A percentile compares a stretch with the other conserved stretches of the same genome.
These are phyloP conservation scores for Propithecus coquereli DNA, from an alignment of 2,113 vertebrate genomes.

Conservation along the genomic window DNA sequence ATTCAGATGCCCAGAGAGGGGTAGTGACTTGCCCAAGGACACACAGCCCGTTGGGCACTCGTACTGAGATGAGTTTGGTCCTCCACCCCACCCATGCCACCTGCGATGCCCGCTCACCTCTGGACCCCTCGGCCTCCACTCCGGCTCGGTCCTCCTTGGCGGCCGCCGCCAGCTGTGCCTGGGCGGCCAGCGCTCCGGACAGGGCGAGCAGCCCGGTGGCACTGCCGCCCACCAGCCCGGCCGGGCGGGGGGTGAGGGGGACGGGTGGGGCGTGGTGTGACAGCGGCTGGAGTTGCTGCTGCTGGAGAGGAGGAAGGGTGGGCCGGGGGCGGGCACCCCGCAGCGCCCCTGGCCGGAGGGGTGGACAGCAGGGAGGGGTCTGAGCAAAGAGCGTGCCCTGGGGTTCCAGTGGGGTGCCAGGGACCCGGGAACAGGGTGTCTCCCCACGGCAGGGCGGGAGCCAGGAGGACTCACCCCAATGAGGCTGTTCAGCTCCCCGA, in stretches of 20 bases:
- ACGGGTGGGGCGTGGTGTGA: conserved; percentile 89
- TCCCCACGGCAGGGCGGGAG: too few relatives aligned
- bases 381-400: not conserved
- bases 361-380: not conserved
- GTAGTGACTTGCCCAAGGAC: not conserved
- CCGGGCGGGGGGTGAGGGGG: conserved; percentile 88
- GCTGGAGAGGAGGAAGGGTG: conserved; percentile 84
- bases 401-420: too few relatives aligned
- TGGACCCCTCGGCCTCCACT: conserved; percentile 84
- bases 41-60: not conserved
- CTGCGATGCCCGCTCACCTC: conserved; percentile 81
- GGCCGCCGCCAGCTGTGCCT: conserved; percentile 83
- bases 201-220: conserved; percentile 84
- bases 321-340: not conserved
- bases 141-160: conserved; percentile 89
- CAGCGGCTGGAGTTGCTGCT: conserved; percentile 97
- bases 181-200: conserved; percentile 86
- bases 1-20: not conserved
- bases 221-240: conserved; percentile 84
- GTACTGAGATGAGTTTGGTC: not conserved
- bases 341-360: not conserved
- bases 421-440: rapidly evolving
- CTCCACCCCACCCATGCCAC: not conserved
- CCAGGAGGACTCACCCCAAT: conserved; percentile 90
- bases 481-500: conserved; percentile 93